Conservation (phyloP, 2,113 vertebrate genomes). For the Lycaon pictus region DNA sequence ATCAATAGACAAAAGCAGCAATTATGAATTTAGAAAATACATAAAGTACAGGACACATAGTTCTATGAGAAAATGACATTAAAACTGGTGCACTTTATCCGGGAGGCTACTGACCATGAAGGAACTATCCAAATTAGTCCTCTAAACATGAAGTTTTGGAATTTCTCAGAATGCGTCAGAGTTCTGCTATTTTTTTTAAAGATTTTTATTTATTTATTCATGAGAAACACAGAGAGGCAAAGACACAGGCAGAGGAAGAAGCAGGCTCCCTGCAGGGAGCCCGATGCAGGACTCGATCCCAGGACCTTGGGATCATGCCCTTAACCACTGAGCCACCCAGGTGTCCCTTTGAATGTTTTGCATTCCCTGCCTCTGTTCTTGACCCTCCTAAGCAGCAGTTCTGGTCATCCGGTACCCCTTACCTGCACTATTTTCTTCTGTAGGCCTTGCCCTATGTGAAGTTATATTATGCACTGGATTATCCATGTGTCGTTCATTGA, state of each 20-base stretch:
- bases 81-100: neutral
- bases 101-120: neutral
- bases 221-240: no score
- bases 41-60: neutral
- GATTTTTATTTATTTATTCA: no score
- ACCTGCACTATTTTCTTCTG: neutral
- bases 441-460: neutral
- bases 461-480: fast-evolving
- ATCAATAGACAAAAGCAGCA: slow-evolving; percentile 35
- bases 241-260: no score
- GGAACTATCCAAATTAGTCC: neutral
- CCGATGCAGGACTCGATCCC: no score
- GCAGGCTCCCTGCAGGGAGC: no score
- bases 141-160: neutral
- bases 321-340: no score
- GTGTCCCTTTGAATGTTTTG: no score
- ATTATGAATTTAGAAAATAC: slow-evolving; percentile 48
- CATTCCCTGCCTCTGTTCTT: neutral
- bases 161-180: neutral
- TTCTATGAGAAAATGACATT: neutral
- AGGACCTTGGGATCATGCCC: no score
- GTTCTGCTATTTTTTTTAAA: neutral
- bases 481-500: neutral
- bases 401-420: neutral
- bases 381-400: no score